Base-by-base conservation (phyloP, 2,113 vertebrate species). In the Myotis lucifugus region DNA sequence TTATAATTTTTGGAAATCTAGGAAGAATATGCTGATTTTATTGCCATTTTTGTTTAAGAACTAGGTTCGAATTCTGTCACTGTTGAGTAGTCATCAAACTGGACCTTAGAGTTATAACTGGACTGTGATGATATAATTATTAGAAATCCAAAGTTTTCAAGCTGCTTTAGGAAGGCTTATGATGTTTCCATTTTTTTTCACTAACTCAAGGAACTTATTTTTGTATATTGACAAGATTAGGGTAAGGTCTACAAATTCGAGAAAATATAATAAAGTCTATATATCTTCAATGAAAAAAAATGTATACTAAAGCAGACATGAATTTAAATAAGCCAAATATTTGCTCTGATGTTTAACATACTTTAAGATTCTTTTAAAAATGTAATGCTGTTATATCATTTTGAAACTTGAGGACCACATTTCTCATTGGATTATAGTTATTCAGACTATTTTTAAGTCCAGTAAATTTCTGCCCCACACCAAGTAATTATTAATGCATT, bases 361-460 rank as follows among this genome's bases (percentile, higher is more conserved):
- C 29, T 64, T 72, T 52, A 50, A 6, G 15, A 74, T 73, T 93
- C 27, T 32, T 61, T 56, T 11, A n/a, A 72, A 70, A 79, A 79
- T 73, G 29, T 69, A 40, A 88, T 59, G 42, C 46, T 91, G 67
- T 90, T 59, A 82, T 85, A 70, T 83, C 66, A 85, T 95, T 91
- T 77, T 82, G 37, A 92, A 40, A 52, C 74, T 93, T 66, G 11
- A 34, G 25, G 37, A 74, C 40, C 54, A 83, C 27, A 15, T 76
- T 84, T 92, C 32, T 91, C 72, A 70, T 48, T 85, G 42, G n/a
- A 77, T 88, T 64, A 48, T 79, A 54, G 9, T 78, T 82, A n/a
- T 96, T 94, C 40, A 50, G 88, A 77, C 69, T 70, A 27, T 56
- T 95, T 97, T 93, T 19, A 54, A 88, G 86, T 74, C 19, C 73